A percentile compares a stretch with the other conserved stretches of the same genome.
Evolutionary conservation across 2,797 vertebrate genomes (phyloP).

Genomic region (Myotis planiceps): DNA sequence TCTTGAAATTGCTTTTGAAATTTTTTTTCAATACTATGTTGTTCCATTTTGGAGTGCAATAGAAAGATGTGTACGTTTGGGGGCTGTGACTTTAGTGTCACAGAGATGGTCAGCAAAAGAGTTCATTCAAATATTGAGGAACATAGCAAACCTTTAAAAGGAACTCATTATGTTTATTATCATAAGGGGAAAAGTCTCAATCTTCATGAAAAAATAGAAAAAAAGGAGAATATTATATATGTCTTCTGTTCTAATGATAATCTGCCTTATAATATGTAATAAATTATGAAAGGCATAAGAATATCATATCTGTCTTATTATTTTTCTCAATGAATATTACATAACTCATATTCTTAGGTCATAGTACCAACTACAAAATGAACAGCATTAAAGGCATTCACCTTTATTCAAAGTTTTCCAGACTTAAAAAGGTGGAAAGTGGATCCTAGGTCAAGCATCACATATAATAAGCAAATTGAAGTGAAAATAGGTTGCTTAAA

Average conservation of each 20-base stretch:
- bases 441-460: neutral
- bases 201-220: neutral
- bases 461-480: neutral
- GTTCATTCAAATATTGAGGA: neutral
- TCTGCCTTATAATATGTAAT: neutral
- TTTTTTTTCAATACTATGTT: neutral
- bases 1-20: neutral
- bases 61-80: neutral
- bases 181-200: neutral
- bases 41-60: neutral
- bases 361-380: neutral
- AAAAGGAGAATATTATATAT: neutral
- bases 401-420: neutral
- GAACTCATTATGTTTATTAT: neutral
- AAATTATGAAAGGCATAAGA: neutral
- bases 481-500: neutral
- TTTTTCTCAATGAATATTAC: conserved; percentile 24
- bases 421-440: neutral
- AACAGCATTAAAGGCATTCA: neutral
- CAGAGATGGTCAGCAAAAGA: neutral
- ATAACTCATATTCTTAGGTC: neutral
- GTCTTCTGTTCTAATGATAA: conserved; percentile 4
- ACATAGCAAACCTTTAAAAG: neutral
- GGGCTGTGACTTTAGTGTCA: neutral
- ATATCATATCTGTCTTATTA: neutral